Conservation (phyloP, 2,797 vertebrate genomes). For the Champsocephalus esox region DNA sequence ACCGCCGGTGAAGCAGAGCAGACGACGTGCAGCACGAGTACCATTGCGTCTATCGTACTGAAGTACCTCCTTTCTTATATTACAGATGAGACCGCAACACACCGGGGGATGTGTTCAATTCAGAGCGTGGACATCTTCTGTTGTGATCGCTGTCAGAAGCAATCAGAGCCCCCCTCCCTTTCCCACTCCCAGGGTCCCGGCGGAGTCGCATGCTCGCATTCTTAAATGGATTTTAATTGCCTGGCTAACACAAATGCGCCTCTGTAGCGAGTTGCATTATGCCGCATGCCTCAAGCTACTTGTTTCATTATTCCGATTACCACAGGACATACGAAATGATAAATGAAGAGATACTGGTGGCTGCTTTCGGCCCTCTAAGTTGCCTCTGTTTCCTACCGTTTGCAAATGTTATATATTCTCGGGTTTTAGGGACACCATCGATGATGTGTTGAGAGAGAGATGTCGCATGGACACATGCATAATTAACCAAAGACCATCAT, state of each 20-base stretch:
- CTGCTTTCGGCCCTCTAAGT: no score
- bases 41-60: slow-evolving; percentile 8
- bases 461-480: no score
- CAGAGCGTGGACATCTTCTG: background rate
- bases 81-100: slow-evolving; percentile 19
- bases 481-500: no score
- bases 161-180: slow-evolving; percentile 5
- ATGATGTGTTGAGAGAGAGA: no score
- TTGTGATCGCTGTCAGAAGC: slow-evolving; percentile 22
- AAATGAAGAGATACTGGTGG: no score
- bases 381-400: no score
- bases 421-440: no score
- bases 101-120: slow-evolving; percentile 21
- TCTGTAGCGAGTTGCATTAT: slow-evolving; percentile 1
- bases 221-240: slow-evolving; percentile 55
- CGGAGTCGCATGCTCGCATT: slow-evolving; percentile 30
- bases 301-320: background rate
- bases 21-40: slow-evolving; percentile 4
- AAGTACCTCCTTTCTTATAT: slow-evolving; percentile 44
- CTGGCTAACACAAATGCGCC: slow-evolving; percentile 39
- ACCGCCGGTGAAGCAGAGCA: background rate
- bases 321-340: background rate
- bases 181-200: slow-evolving; percentile 9
- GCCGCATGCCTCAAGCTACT: background rate
- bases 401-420: no score